phyloP scores from a whole-genome alignment of 2,113 vertebrate genomes.

The Hippocampus barbouri region DNA sequence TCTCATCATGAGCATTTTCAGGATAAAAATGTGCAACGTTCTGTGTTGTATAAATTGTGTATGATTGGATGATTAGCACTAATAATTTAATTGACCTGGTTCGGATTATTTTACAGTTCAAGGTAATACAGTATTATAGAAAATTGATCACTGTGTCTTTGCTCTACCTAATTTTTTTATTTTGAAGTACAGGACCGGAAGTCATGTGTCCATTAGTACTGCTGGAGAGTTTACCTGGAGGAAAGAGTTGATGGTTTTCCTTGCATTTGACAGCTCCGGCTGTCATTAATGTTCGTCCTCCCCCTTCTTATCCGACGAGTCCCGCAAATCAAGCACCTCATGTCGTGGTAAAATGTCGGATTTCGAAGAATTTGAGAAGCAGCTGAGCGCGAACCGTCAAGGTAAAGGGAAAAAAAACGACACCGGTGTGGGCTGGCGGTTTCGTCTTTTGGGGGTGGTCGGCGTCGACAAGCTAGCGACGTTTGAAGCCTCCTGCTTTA shows the following conservation, averaged over 20 bases:
- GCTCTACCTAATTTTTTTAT: background rate
- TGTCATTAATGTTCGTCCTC: background rate
- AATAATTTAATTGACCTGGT: background rate
- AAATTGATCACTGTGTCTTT: background rate
- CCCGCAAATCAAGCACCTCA: background rate
- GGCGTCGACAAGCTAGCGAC: too few species aligned
- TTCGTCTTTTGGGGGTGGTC: background rate
- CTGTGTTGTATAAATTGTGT: too few species aligned
- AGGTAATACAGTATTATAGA: background rate
- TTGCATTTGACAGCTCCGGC: conserved; percentile 7
- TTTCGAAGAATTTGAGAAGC: conserved; percentile 78
- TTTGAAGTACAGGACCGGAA: conserved; percentile 28
- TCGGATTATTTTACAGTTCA: background rate
- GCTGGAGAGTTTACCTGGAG: background rate
- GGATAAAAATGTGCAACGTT: too few species aligned
- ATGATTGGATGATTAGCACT: too few species aligned
- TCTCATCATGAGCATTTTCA: too few species aligned
- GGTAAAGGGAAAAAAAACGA: conserved; percentile 43
- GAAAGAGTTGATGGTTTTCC: background rate
- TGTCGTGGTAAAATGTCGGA: conserved; percentile 59
- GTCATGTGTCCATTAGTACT: background rate
- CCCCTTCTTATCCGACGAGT: background rate
- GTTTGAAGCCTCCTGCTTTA: background rate
- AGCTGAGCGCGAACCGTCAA: conserved; percentile 73
- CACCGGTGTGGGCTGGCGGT: background rate